Base-by-base conservation (phyloP, 1,140 invertebrate genomes). In the Cotesia typhae region DNA sequence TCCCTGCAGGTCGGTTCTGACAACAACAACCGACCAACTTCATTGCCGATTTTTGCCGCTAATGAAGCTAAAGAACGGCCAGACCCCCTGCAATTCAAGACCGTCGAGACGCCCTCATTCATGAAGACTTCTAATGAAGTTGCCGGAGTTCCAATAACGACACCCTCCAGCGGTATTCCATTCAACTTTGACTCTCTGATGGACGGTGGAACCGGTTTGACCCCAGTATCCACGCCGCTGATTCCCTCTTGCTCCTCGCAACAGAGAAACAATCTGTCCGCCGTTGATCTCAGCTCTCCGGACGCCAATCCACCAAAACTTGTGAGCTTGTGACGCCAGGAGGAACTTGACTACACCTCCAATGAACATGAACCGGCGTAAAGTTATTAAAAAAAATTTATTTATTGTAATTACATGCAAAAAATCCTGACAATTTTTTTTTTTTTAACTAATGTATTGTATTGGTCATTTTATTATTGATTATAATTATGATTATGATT, bases 101-200 rank as follows among this genome's bases (percentile, higher is more conserved):
- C 78, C 1, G 74, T 86, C 1, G 85, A 87, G 38, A 85, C 85
- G 0, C 83, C 84, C 3, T 53, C 84, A 4, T 87, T 85, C 66
- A 87, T 87, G 84, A 87, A 87, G 73, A 77, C 82, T 72, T 83
- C 89, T 60, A 88, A 88, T 68, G 90, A 92, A 75, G 90, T 93
- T 59, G 90, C 91, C 12, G 95, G 94, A 35, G 89, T 96, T 66
- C 90, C 94, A 64, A 95, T 97, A 70, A 93, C 92, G 67, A 97
- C 95, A 2, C 96, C 95, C 0, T 95, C 94, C 66, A 92, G 91
- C 75, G 95, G 94, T 28, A 92, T 96, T 72, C 91, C 91, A 41
- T 95, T 96, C 82, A 96, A 96, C 84, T 97, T 97, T 80, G 96
- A 97, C 75, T 95, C 94, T 60, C 89, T 97, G 68, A 96, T 97